Conservation (phyloP, 2,113 vertebrate genomes). For the Upupa epops region DNA sequence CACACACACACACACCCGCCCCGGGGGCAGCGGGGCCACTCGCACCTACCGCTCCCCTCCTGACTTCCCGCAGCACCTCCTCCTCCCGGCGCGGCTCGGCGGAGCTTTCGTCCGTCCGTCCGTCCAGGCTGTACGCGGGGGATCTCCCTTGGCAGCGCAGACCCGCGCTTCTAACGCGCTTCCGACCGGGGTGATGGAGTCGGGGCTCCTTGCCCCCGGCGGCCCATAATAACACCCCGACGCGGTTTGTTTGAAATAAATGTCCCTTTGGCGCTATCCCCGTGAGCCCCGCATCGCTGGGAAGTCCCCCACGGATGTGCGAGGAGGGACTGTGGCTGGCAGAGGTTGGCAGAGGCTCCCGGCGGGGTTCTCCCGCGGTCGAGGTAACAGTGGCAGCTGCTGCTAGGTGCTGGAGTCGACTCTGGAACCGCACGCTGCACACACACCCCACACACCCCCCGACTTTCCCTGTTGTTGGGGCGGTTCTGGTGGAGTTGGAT, state of each 20-base stretch:
- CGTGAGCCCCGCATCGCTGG: fast-evolving
- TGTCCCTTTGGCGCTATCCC: neutral
- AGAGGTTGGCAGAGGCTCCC: neutral
- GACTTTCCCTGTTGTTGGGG: neutral
- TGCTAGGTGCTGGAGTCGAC: neutral
- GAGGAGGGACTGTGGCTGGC: fast-evolving
- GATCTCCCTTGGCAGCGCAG: neutral
- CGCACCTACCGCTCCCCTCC: neutral
- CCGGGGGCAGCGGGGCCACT: neutral
- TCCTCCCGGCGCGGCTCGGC: neutral
- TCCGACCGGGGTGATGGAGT: fast-evolving
- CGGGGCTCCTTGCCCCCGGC: neutral
- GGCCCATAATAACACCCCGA: fast-evolving
- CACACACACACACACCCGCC: too few relatives aligned
- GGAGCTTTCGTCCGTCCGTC: neutral
- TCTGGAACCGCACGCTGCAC: neutral
- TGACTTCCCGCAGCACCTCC: neutral
- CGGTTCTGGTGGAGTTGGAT: neutral
- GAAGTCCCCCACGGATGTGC: neutral
- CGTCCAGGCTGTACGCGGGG: neutral
- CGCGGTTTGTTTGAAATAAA: too few relatives aligned
- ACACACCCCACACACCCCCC: too few relatives aligned
- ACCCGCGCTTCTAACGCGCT: neutral
- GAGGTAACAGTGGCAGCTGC: neutral
- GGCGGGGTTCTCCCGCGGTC: neutral